phyloP scores from a whole-genome alignment of 2,888 invertebrate genomes.

The Hybos culiciformis region DNA sequence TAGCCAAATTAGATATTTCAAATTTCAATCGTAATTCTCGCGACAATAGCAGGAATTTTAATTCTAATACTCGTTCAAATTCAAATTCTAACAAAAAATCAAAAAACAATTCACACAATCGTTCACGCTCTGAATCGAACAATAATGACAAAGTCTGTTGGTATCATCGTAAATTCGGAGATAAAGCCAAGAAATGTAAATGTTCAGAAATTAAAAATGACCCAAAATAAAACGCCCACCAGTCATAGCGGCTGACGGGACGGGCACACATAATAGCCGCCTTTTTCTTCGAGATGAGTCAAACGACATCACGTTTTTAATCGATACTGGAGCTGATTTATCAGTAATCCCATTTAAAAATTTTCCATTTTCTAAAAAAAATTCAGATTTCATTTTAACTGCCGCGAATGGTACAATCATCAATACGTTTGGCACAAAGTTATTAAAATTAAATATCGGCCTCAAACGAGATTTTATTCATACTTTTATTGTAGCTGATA shows the following conservation, averaged over 20 bases:
- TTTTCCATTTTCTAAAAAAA: not conserved
- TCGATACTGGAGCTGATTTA: not conserved
- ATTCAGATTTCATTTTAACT: not conserved
- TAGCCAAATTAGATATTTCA: too few relatives aligned
- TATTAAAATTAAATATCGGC: not conserved
- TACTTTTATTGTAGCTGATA: not conserved
- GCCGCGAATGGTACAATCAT: not conserved
- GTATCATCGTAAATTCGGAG: constrained; percentile 1
- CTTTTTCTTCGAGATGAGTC: not conserved
- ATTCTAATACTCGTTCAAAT: too few relatives aligned
- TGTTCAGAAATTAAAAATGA: not conserved
- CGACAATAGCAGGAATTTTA: too few relatives aligned
- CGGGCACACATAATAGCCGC: not conserved
- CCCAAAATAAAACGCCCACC: not conserved
- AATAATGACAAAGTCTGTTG: too few relatives aligned
- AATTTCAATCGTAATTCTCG: too few relatives aligned
- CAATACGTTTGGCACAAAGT: not conserved
- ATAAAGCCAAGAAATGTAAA: constrained; percentile 1
- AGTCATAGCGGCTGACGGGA: not conserved
- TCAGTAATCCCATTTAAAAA: not conserved
- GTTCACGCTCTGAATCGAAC: too few relatives aligned
- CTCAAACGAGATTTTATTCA: not conserved
- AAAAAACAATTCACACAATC: too few relatives aligned
- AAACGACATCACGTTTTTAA: not conserved
- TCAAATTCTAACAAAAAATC: too few relatives aligned